These are phyloP conservation scores for Aspidapion aeneum DNA, from an alignment of 2,888 invertebrate species.

Conservation along the genomic window DNA sequence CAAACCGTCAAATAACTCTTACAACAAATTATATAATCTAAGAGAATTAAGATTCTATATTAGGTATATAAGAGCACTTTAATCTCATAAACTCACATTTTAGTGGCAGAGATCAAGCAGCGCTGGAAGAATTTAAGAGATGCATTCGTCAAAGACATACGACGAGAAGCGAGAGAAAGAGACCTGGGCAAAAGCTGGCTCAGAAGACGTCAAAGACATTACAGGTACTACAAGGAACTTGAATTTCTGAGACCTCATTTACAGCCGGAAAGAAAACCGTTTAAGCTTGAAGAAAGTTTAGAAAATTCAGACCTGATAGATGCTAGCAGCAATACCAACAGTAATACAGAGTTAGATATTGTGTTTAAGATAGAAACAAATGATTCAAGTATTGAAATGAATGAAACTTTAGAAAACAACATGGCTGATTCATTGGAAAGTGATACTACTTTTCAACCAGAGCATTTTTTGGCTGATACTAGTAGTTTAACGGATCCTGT, in stretches of 20 bases:
- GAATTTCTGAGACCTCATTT: constrained; percentile 23
- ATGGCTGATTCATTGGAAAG: not conserved
- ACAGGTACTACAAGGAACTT: constrained; percentile 26
- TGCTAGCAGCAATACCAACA: not conserved
- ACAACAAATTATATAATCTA: no score
- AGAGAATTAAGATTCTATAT: no score
- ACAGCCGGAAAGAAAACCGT: not conserved
- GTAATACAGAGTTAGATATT: not conserved
- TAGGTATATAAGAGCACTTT: no score
- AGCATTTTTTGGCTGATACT: not conserved
- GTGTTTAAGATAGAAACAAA: not conserved
- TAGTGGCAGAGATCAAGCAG: constrained; percentile 23
- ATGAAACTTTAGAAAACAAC: not conserved
- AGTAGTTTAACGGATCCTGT: not conserved
- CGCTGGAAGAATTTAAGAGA: constrained; percentile 30
- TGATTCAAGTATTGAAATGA: not conserved
- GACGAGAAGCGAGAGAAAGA: constrained; percentile 16
- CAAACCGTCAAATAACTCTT: no score
- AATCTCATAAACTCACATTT: no score
- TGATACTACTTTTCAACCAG: not conserved
- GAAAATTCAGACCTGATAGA: not conserved
- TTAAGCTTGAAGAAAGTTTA: not conserved
- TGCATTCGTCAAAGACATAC: constrained; percentile 27
- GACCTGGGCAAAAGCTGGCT: constrained; percentile 12
- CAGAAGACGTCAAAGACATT: constrained; percentile 14